These are phyloP conservation scores for Arizona elegans DNA, from an alignment of 2,113 vertebrate genomes.

Conservation along the genomic window DNA sequence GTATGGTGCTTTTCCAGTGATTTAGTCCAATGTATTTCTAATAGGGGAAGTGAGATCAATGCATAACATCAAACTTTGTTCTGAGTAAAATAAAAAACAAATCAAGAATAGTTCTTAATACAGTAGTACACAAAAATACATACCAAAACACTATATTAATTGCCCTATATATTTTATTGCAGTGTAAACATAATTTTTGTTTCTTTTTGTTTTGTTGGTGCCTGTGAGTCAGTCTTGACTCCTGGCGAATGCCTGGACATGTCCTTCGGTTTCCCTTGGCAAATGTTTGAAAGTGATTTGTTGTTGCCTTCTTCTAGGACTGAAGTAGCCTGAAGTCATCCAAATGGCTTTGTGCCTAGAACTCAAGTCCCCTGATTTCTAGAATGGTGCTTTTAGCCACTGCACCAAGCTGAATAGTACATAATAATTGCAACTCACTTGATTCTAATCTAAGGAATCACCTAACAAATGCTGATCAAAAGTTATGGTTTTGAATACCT, in stretches of 20 bases:
- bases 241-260: neutral
- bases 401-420: neutral
- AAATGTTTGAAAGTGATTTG: neutral
- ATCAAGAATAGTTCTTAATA: neutral
- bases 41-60: neutral
- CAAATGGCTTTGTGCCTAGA: neutral
- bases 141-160: neutral
- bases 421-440: neutral
- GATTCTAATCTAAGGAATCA: neutral
- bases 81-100: neutral
- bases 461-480: neutral
- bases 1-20: neutral
- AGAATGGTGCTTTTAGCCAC: neutral
- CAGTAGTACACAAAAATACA: neutral
- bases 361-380: neutral
- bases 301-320: neutral
- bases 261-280: neutral
- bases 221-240: neutral
- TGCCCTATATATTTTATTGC: neutral
- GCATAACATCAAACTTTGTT: neutral
- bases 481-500: neutral
- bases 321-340: neutral
- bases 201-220: neutral
- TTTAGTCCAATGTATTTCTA: neutral
- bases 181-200: neutral